These are phyloP conservation scores for Mareca strepera DNA, from an alignment of 2,797 vertebrate species.

Conservation along the genomic window DNA sequence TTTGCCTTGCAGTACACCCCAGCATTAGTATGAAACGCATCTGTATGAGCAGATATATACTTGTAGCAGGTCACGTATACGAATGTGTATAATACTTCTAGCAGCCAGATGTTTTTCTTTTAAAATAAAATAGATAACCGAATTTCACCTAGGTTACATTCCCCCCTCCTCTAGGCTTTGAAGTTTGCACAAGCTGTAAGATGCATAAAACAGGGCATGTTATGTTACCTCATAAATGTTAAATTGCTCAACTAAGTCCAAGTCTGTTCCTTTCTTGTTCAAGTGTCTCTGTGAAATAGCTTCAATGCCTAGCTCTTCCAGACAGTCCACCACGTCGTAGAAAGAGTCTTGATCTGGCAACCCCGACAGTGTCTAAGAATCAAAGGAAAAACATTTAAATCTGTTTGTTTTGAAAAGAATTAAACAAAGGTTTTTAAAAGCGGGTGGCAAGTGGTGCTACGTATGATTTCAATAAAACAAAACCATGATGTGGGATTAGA, in stretches of 20 bases:
- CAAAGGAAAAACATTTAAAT: slow-evolving; percentile 67
- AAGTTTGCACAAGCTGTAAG: slow-evolving; percentile 14
- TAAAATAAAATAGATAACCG: slow-evolving; percentile 54
- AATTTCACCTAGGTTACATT: slow-evolving; percentile 34
- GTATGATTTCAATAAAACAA: slow-evolving; percentile 35
- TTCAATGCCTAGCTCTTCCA: slow-evolving; percentile 94
- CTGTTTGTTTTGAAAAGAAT: slow-evolving; percentile 58
- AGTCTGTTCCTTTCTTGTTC: slow-evolving; percentile 93
- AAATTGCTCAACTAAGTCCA: slow-evolving; percentile 94
- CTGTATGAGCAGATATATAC: neutral
- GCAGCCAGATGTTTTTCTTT: slow-evolving; percentile 49
- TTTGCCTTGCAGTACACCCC: slow-evolving; percentile 4
- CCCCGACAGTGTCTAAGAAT: slow-evolving; percentile 87
- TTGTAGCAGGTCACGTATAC: neutral
- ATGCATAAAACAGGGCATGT: slow-evolving; percentile 40
- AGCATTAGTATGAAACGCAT: neutral
- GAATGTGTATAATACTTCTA: neutral
- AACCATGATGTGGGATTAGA: slow-evolving; percentile 35
- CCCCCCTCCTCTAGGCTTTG: neutral
- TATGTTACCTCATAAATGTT: slow-evolving; percentile 95
- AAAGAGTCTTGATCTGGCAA: slow-evolving; percentile 96
- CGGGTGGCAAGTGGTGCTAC: neutral
- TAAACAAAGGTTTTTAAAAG: slow-evolving; percentile 45
- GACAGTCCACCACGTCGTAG: slow-evolving; percentile 95
- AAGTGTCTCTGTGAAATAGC: slow-evolving; percentile 89